Evolutionary conservation across 2,888 invertebrate genomes (phyloP), one percentile per base, ranked within the genome.

Genomic region (Tillus elongatus): DNA sequence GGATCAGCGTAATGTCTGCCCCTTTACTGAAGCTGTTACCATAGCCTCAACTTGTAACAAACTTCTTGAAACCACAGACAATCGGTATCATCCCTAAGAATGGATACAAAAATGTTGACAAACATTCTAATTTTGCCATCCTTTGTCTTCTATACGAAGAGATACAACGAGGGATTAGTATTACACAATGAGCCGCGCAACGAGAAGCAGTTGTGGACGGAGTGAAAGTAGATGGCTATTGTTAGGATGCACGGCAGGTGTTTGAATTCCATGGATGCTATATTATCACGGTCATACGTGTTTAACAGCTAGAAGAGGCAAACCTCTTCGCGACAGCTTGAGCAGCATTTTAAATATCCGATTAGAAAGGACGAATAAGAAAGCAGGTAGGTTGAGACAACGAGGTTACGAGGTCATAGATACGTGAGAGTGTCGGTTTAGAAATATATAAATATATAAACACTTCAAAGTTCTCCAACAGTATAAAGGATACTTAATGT

Each of bases 51-150:
- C 24, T 8, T 24, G 24, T n/a, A 24, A 24, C 24, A 30, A 46
- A 50, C 10, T 51, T 42, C 39, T 33, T 51, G 12, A 37, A 44
- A 37, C 13, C 39, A n/a, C 15, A 45, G 6, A 44, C 42, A 2
- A 48, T 50, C 13, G 50, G 45, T 3, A 36, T 54, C 4, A 32
- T 55, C 13, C 50, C 24, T 6, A 48, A 0, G 4, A 32, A 31
- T 1, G 51, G 53, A 2, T 55, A 52, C 31, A 15, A 53, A 2
- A 13, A 35, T 6, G 31, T 24, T 1, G 47, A 54, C 28, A 46
- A 43, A 1, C 54, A 55, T 19, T 55, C 51, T 2, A 19, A 16
- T n/a, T 29, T 36, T 10, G 37, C 37, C 3, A 2, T 19, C 11
- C 6, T 30, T 28, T 35, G 30, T 35, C 31, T 39, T 3, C 11